Base-by-base conservation (phyloP, 2,797 vertebrate species). In the Darevskia nairensis region DNA sequence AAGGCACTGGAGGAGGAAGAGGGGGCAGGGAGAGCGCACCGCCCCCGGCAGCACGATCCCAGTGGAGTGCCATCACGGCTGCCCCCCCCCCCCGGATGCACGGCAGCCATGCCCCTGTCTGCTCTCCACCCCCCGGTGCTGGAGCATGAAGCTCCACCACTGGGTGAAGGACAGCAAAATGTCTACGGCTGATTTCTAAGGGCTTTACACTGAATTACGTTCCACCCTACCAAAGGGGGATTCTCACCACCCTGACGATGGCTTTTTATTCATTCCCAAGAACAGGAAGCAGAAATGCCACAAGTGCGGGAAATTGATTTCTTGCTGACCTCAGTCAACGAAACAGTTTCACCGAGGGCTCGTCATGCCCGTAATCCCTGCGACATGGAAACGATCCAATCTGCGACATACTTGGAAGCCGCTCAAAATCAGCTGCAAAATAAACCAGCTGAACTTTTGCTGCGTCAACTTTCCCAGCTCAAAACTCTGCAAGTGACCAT, bases 361-460 rank as follows among this genome's bases (percentile, higher is more conserved):
- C 9, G 13, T 11, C 13, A 6, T 6, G 19, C 2, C 27, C 6
- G 19, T 79, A 59, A 64, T 74, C 27, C 39, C 32, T 17, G 44
- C 27, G 19, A 13, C 29, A 35, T 8, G 35, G 0, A 4, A 41
- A 21, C 19, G 13, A 0, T 21, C 13, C 1, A 0, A 7, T 71
- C 29, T 8, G 6, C 32, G 7, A 59, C 27, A 1, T 15, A 1
- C 21, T 25, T 75, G 35, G 72, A 74, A 81, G 2, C 27, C 0
- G 1, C 27, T 81, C 71, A 27, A 74, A 84, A 55, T 1, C 19
- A 39, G 13, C 15, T 1, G 61, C 0, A 1, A 3, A 46, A 68
- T 27, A 1, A 9, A 35, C 0, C 2, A 1, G 44, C 2, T 25
- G 1, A 89, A 79, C 0, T 2, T 39, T 2, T 50, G 29, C 21